These are phyloP conservation scores for Pseudolycoriella hygida DNA, from an alignment of 2,888 invertebrate genomes.

Conservation along the genomic window DNA sequence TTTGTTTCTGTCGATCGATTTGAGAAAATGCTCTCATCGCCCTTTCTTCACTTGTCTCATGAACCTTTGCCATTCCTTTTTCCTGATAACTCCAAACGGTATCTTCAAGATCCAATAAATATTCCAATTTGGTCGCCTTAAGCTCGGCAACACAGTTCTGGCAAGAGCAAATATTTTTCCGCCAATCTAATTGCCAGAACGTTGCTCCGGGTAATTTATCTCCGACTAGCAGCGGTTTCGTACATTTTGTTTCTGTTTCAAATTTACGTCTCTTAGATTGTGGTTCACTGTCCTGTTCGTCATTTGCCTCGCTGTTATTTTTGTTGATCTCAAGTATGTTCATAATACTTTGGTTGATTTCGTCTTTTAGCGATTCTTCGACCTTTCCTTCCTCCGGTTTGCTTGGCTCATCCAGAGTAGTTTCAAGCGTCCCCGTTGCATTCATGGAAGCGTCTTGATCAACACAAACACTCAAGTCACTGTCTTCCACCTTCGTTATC, in stretches of 20 bases:
- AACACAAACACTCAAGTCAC: neutral
- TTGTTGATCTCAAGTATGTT: conserved; percentile 20
- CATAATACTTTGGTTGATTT: conserved; percentile 20
- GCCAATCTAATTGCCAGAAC: conserved; percentile 62
- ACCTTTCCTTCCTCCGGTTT: conserved; percentile 9
- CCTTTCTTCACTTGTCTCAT: conserved; percentile 43
- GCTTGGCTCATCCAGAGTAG: neutral
- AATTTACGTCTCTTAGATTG: conserved; percentile 17
- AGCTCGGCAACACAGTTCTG: conserved; percentile 51
- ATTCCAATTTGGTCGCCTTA: conserved; percentile 46
- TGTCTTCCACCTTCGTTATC: neutral
- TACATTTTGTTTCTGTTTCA: conserved; percentile 12
- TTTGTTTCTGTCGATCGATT: conserved; percentile 63
- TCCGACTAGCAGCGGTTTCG: conserved; percentile 14
- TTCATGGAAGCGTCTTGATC: conserved; percentile 1
- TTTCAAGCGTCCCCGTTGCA: neutral
- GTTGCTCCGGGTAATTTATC: conserved; percentile 35
- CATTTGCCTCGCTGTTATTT: conserved; percentile 9
- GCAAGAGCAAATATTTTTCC: conserved; percentile 57
- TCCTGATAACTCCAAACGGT: conserved; percentile 68
- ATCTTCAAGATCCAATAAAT: conserved; percentile 62
- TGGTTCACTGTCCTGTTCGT: conserved; percentile 12
- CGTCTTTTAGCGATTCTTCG: conserved; percentile 18
- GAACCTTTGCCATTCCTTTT: conserved; percentile 42
- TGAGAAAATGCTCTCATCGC: conserved; percentile 63